These are phyloP conservation scores for Apolygus lucorum DNA, from an alignment of 1,140 invertebrate species.

Conservation along the genomic window DNA sequence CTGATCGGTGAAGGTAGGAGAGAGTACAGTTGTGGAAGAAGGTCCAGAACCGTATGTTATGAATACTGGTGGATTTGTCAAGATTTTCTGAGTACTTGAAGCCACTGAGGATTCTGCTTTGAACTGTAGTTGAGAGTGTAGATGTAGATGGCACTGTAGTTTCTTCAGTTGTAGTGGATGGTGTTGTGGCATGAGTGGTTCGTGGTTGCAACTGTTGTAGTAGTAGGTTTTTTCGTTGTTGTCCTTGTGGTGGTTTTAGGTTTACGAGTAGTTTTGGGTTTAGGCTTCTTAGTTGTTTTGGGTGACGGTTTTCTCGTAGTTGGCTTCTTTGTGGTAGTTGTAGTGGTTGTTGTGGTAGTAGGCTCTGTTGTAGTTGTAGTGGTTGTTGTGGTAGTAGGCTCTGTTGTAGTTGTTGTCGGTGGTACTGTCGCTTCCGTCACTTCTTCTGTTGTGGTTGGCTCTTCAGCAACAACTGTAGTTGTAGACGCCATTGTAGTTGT, in stretches of 20 bases:
- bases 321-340: conserved; percentile 19
- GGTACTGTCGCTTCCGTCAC: no score
- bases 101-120: no score
- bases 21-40: background rate
- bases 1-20: no score
- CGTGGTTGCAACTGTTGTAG: background rate
- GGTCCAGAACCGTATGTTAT: background rate
- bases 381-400: background rate
- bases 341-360: conserved; percentile 19
- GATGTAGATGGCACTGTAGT: background rate
- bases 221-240: background rate
- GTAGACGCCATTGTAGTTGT: conserved; percentile 8
- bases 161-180: no score
- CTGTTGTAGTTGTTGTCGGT: background rate
- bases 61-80: conserved; percentile 11
- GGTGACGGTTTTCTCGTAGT: conserved; percentile 5
- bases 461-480: no score
- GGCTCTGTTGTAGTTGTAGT: background rate
- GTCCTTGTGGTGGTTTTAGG: conserved; percentile 12
- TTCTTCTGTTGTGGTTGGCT: no score
- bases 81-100: no score
- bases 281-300: conserved; percentile 9
- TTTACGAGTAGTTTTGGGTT: conserved; percentile 18
- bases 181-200: background rate
- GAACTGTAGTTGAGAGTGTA: no score